These are phyloP conservation scores for Triops cancriformis DNA, from an alignment of 1,140 invertebrate genomes.

Conservation along the genomic window DNA sequence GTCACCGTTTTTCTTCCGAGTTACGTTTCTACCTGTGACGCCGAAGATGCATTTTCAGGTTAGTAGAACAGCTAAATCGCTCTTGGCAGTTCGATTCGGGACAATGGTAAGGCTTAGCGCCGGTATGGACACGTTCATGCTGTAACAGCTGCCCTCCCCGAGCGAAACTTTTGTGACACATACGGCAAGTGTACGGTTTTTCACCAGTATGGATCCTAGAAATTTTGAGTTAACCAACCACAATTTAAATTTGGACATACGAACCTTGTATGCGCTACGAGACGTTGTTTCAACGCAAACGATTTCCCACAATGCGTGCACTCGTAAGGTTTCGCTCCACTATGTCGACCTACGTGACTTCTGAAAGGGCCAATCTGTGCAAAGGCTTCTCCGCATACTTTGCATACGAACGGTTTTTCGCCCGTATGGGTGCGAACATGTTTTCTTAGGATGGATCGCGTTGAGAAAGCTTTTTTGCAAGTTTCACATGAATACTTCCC, in stretches of 20 bases:
- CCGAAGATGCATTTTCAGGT: slow-evolving; percentile 44
- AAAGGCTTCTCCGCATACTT: slow-evolving; percentile 75
- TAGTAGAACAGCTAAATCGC: slow-evolving; percentile 68
- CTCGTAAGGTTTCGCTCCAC: slow-evolving; percentile 59
- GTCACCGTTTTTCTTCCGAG: background rate
- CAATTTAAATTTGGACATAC: slow-evolving; percentile 46
- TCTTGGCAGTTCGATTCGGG: slow-evolving; percentile 55
- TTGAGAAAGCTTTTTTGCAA: slow-evolving; percentile 23
- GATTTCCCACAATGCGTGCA: slow-evolving; percentile 61
- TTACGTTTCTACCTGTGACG: slow-evolving; percentile 17
- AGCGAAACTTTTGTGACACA: slow-evolving; percentile 33
- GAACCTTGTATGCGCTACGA: slow-evolving; percentile 65
- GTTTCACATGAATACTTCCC: slow-evolving; percentile 25
- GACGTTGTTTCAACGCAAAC: slow-evolving; percentile 62
- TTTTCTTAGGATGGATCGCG: slow-evolving; percentile 24
- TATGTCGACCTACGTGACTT: slow-evolving; percentile 43
- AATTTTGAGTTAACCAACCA: slow-evolving; percentile 36
- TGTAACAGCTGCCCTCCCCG: slow-evolving; percentile 33
- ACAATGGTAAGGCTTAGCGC: slow-evolving; percentile 52
- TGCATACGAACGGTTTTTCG: slow-evolving; percentile 60
- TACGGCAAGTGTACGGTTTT: slow-evolving; percentile 51
- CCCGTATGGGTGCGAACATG: slow-evolving; percentile 27
- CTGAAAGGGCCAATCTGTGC: slow-evolving; percentile 31
- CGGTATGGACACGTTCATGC: slow-evolving; percentile 36
- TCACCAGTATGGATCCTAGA: slow-evolving; percentile 44